phyloP scores from a whole-genome alignment of 2,797 vertebrate species.

The Melanotaenia maccullochi region DNA sequence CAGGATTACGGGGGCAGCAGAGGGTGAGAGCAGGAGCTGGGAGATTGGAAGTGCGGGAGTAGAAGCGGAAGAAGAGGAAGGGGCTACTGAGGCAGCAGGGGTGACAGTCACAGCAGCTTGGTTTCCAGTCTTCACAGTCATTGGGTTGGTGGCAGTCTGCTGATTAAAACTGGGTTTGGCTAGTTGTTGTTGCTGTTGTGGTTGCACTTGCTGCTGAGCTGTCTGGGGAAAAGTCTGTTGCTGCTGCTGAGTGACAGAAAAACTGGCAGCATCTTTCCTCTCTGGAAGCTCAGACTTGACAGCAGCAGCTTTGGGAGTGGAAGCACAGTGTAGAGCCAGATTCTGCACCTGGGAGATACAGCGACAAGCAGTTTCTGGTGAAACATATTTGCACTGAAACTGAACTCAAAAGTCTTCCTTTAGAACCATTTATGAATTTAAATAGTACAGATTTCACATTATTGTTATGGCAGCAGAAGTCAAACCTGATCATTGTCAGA shows the following conservation, averaged over 20 bases:
- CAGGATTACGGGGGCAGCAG: slow-evolving; percentile 81
- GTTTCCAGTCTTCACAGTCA: slow-evolving; percentile 74
- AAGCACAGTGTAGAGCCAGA: slow-evolving; percentile 90
- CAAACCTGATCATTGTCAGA: slow-evolving; percentile 93
- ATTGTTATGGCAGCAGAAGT: background rate
- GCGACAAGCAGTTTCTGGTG: slow-evolving; percentile 2
- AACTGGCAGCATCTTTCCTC: slow-evolving; percentile 84
- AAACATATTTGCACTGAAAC: background rate
- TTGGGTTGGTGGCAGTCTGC: slow-evolving; percentile 63
- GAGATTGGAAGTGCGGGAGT: slow-evolving; percentile 80
- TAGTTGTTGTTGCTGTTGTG: slow-evolving; percentile 77
- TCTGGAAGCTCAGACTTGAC: slow-evolving; percentile 83
- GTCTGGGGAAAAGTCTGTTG: slow-evolving; percentile 85
- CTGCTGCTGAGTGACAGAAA: slow-evolving; percentile 87
- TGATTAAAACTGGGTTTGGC: slow-evolving; percentile 73
- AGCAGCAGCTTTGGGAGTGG: slow-evolving; percentile 80
- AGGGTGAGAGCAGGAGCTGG: slow-evolving; percentile 82
- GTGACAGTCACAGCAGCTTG: slow-evolving; percentile 71
- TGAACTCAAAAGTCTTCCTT: background rate
- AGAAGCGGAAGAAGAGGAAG: slow-evolving; percentile 74
- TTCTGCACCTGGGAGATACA: slow-evolving; percentile 90
- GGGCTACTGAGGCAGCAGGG: slow-evolving; percentile 69
- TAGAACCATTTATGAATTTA: background rate
- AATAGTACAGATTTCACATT: slow-evolving; percentile 6
- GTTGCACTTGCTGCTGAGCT: slow-evolving; percentile 77